Evolutionary conservation across 2,888 invertebrate species (phyloP).

Genomic region (Drosophila emarginata): DNA sequence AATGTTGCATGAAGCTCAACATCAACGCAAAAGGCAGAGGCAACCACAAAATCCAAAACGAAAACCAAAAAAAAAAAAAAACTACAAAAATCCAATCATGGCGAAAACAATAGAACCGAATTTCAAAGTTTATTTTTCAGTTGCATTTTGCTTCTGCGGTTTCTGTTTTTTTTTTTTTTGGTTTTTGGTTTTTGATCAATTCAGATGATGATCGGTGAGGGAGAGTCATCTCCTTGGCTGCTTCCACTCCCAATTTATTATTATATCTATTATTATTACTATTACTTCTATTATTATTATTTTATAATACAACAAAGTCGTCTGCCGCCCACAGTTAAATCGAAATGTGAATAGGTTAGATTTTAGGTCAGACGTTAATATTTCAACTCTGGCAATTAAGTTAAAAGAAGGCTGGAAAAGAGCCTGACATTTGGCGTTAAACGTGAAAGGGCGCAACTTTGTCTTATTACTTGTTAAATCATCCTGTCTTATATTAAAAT

Average conservation of each 20-base stretch:
- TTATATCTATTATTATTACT: background rate
- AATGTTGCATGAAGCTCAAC: conserved; percentile 70
- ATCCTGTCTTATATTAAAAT: too few relatives aligned
- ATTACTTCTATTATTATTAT: background rate
- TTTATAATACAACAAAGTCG: background rate
- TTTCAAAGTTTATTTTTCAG: conserved; percentile 6
- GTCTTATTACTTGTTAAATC: background rate
- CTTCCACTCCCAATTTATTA: conserved; percentile 3
- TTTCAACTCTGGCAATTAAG: conserved; percentile 9
- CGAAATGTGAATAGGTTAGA: conserved; percentile 4
- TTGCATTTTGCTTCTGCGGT: conserved; percentile 45
- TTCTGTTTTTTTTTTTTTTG: conserved; percentile 26
- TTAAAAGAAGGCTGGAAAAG: background rate
- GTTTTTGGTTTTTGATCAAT: too few relatives aligned
- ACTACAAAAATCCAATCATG: conserved; percentile 12
- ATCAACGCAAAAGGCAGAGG: conserved; percentile 42
- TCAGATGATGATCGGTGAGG: background rate
- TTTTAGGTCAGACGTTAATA: background rate
- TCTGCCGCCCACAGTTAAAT: background rate
- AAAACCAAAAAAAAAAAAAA: conserved; percentile 44
- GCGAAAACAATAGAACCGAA: conserved; percentile 50
- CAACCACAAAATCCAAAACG: conserved; percentile 63
- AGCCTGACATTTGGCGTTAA: conserved; percentile 6
- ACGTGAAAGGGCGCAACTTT: conserved; percentile 15
- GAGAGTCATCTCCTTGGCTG: background rate